These are phyloP conservation scores for Herpetotheres cachinnans DNA, from an alignment of 2,113 vertebrate species.

Conservation along the genomic window DNA sequence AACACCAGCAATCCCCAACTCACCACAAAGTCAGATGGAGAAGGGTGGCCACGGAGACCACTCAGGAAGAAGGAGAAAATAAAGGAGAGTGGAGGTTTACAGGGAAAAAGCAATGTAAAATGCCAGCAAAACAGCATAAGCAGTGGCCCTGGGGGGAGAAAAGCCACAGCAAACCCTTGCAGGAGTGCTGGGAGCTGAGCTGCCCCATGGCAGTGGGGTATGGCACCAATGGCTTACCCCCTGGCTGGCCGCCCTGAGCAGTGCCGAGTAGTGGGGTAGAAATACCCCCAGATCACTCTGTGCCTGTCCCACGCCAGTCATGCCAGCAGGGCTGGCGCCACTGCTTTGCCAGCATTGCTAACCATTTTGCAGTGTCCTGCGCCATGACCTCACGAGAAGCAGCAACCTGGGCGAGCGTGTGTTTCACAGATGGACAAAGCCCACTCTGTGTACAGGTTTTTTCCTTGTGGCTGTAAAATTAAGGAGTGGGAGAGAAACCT, in stretches of 20 bases:
- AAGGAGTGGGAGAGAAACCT: constrained; percentile 26
- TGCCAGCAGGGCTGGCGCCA: not conserved
- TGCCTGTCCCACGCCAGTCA: rapidly evolving
- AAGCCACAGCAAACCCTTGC: not conserved
- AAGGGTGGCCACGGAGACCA: not conserved
- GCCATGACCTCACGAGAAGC: not conserved
- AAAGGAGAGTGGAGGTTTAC: not conserved
- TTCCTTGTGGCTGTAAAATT: constrained; percentile 60
- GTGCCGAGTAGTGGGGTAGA: not conserved
- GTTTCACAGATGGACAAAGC: constrained; percentile 63
- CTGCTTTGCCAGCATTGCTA: not conserved
- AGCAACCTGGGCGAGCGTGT: not conserved
- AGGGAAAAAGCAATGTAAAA: not conserved
- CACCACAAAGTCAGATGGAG: not conserved
- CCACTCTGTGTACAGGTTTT: constrained; percentile 50
- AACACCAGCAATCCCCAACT: not conserved
- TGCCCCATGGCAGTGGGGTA: not conserved
- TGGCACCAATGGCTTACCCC: not conserved
- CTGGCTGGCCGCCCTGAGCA: not conserved
- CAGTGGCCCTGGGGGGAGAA: not conserved
- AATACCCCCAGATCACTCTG: not conserved
- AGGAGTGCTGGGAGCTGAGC: rapidly evolving
- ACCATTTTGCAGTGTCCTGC: rapidly evolving
- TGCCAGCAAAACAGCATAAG: not conserved
- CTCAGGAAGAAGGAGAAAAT: constrained; percentile 8